phyloP scores from a whole-genome alignment of 2,888 invertebrate species.

The Hedychridium roseum region DNA sequence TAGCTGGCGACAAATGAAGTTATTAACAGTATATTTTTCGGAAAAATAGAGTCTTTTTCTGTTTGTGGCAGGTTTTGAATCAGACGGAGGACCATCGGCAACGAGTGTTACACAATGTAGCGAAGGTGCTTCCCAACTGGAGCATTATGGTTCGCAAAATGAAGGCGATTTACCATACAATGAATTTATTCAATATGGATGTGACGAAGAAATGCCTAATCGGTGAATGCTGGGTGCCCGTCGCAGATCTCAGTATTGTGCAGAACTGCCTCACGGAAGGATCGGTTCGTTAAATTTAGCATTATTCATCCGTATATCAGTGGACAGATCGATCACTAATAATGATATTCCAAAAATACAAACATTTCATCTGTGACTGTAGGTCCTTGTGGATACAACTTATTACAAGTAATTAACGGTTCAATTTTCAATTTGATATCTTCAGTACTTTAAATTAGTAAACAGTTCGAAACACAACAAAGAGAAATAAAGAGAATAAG shows the following conservation, averaged over 20 bases:
- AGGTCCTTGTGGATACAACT: no score
- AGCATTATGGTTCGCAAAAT: constrained; percentile 85
- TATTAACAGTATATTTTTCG: no score
- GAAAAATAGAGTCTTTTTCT: no score
- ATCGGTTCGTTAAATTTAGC: constrained; percentile 70
- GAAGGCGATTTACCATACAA: constrained; percentile 93
- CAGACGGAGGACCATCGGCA: constrained; percentile 90
- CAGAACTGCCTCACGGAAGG: constrained; percentile 83
- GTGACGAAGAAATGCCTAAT: constrained; percentile 99
- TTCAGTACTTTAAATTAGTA: neutral
- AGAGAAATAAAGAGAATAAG: neutral
- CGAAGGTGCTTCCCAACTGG: constrained; percentile 89
- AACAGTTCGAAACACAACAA: no score
- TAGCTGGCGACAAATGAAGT: no score
- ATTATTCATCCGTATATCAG: neutral
- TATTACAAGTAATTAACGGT: no score
- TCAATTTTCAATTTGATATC: neutral
- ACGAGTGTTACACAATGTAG: constrained; percentile 83
- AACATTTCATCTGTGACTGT: no score
- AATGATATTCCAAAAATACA: neutral
- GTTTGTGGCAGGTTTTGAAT: constrained; percentile 73
- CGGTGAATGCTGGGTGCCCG: constrained; percentile 80
- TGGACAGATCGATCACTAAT: neutral
- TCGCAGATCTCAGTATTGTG: constrained; percentile 89
- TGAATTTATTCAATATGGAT: constrained; percentile 95